These are phyloP conservation scores for Uria aalge DNA, from an alignment of 2,113 vertebrate genomes.

Conservation along the genomic window DNA sequence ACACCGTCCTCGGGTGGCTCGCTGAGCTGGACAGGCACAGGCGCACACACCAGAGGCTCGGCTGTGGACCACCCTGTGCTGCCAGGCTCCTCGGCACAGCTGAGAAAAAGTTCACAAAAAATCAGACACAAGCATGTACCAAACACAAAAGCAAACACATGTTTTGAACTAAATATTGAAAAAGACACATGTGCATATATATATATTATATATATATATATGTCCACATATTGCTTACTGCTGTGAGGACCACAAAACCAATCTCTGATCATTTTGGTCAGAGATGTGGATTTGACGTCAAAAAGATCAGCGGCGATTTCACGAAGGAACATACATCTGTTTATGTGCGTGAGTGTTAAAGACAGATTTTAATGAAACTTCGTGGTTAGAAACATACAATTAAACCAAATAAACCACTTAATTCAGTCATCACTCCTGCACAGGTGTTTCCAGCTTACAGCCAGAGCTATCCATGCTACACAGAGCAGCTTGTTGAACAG, in stretches of 20 bases:
- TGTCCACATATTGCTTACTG: background rate
- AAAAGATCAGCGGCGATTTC: background rate
- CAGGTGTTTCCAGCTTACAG: background rate
- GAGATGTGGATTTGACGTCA: background rate
- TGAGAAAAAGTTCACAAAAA: fast-evolving
- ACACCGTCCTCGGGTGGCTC: fast-evolving
- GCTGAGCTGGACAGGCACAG: fast-evolving
- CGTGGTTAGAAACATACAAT: background rate
- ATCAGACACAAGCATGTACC: background rate
- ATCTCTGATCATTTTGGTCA: background rate
- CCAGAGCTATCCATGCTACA: background rate
- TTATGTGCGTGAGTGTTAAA: background rate
- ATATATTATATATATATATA: no score
- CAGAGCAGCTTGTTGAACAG: constrained; percentile 20
- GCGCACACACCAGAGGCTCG: fast-evolving
- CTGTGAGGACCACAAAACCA: background rate
- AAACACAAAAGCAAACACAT: fast-evolving
- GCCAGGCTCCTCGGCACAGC: fast-evolving
- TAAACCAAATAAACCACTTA: background rate
- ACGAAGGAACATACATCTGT: background rate
- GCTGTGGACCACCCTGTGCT: background rate
- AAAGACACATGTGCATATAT: background rate
- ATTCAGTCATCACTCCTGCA: background rate
- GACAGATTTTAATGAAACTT: background rate
- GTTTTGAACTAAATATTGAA: background rate